Evolutionary conservation across 1,140 invertebrate genomes (phyloP).

Genomic region (Bombus pyrosoma): DNA sequence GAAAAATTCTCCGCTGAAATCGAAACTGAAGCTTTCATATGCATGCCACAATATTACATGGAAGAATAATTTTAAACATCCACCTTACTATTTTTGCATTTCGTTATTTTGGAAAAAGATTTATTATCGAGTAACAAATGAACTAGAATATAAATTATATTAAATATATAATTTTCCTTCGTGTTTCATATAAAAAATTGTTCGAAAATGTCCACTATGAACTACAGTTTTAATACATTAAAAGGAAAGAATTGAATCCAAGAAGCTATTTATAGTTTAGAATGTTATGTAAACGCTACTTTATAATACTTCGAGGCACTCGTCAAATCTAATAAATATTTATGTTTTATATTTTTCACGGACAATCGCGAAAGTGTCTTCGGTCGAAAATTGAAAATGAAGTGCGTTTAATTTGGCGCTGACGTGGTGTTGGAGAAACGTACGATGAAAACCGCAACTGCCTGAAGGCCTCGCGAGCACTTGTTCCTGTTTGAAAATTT

Average conservation of each 20-base stretch:
- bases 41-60: not conserved
- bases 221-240: too few species aligned
- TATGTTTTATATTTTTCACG: not conserved
- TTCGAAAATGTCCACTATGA: not conserved
- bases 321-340: too few species aligned
- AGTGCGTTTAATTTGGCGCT: not conserved
- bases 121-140: not conserved
- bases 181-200: too few species aligned
- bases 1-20: not conserved
- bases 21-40: not conserved
- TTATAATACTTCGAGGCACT: too few species aligned
- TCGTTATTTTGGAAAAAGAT: too few species aligned
- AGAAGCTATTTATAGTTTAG: too few species aligned
- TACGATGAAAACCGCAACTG: not conserved
- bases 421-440: not conserved
- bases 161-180: not conserved
- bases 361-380: not conserved
- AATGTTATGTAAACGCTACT: too few species aligned
- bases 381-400: conserved; percentile 3
- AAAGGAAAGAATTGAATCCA: not conserved
- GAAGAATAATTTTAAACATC: not conserved
- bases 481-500: conserved; percentile 40
- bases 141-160: not conserved
- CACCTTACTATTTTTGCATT: not conserved
- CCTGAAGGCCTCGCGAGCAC: not conserved